Percentiles rank a stretch among this genome's conserved stretches.
Conservation (phyloP, 2,113 vertebrate genomes). For the Orthonyx spaldingii region DNA sequence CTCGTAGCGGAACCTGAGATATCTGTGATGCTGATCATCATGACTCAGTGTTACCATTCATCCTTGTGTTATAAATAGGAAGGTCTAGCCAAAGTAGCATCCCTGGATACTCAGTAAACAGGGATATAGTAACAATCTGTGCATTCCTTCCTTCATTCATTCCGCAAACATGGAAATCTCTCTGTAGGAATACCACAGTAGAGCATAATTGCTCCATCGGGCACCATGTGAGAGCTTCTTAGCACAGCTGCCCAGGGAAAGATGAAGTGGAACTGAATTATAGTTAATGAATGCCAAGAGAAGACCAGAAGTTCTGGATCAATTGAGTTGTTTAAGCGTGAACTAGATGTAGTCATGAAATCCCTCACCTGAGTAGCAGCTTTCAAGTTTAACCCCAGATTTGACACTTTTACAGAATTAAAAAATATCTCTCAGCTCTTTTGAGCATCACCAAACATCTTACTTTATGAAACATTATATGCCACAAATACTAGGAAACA, state of each 20-base stretch:
- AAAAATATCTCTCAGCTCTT: neutral
- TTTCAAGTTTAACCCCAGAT: neutral
- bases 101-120: neutral
- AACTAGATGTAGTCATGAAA: neutral
- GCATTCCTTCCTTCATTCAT: neutral
- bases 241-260: neutral
- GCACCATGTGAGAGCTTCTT: neutral
- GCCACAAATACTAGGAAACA: neutral
- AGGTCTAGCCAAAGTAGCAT: neutral
- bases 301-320: neutral
- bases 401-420: neutral
- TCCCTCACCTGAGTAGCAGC: neutral
- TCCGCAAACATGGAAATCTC: neutral
- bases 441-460: neutral
- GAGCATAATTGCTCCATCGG: neutral
- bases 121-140: neutral
- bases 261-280: neutral
- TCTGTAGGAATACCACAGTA: neutral
- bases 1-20: fast-evolving
- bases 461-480: neutral
- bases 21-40: neutral
- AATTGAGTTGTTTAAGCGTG: neutral
- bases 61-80: neutral
- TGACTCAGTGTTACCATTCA: neutral
- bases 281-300: neutral